These are phyloP conservation scores for Dermochelys coriacea DNA, from an alignment of 2,797 vertebrate genomes.

Conservation along the genomic window DNA sequence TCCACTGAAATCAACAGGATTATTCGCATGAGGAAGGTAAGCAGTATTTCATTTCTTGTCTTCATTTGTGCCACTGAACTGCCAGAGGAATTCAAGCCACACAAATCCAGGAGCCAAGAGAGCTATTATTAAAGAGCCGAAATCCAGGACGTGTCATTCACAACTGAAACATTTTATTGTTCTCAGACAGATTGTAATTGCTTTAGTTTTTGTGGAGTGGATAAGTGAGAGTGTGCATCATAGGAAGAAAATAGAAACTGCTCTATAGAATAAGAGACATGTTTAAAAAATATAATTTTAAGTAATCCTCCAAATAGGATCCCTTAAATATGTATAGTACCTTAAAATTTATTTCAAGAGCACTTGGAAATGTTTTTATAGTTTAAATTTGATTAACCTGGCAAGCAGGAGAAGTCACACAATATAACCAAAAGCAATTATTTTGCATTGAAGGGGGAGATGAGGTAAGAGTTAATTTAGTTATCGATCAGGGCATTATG, in stretches of 20 bases:
- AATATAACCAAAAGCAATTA: constrained; percentile 6
- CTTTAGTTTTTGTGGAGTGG: not conserved
- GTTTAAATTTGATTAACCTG: not conserved
- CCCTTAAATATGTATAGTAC: not conserved
- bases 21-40: not conserved
- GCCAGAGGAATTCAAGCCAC: constrained; percentile 14
- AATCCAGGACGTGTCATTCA: constrained; percentile 26
- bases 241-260: not conserved
- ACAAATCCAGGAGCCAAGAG: constrained; percentile 50
- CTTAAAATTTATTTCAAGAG: not conserved
- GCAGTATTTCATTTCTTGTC: not conserved
- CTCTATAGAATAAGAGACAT: not conserved
- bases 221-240: not conserved
- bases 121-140: constrained; percentile 40
- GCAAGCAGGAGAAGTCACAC: not conserved
- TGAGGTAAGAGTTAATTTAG: constrained; percentile 7
- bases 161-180: constrained; percentile 27
- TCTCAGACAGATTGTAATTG: constrained; percentile 13
- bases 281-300: not conserved
- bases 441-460: not conserved
- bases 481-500: not conserved
- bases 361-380: not conserved
- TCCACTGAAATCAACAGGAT: not conserved
- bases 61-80: constrained; percentile 43
- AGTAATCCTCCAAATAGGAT: not conserved